Conservation (phyloP, 1,140 invertebrate genomes). For the Lasioglossum baleicum region DNA sequence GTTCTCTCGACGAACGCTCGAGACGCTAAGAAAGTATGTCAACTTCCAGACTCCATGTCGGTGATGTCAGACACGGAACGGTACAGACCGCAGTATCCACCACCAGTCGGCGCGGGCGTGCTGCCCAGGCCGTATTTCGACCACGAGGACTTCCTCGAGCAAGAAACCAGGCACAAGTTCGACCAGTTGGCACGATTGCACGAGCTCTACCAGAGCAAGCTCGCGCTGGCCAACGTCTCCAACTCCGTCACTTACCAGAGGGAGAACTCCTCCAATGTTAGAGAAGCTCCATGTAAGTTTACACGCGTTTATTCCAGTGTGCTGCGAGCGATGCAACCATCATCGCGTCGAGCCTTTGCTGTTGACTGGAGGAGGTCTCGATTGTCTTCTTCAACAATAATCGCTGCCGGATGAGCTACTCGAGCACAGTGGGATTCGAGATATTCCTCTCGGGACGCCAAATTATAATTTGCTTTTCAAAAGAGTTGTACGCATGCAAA, state of each 20-base stretch:
- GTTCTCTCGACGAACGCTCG: conserved; percentile 1
- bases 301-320: background rate
- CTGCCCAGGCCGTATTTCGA: conserved; percentile 77
- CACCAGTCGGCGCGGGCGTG: conserved; percentile 71
- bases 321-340: background rate
- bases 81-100: conserved; percentile 75
- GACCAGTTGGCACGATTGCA: conserved; percentile 85
- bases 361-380: too few species aligned
- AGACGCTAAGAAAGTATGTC: conserved; percentile 35
- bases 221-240: conserved; percentile 83
- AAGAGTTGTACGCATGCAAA: too few species aligned
- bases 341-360: background rate
- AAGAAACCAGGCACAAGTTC: conserved; percentile 82
- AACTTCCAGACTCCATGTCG: conserved; percentile 85
- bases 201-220: conserved; percentile 84
- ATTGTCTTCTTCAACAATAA: too few species aligned
- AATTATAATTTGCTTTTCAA: too few species aligned
- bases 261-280: conserved; percentile 75
- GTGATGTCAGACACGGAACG: conserved; percentile 87
- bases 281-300: conserved; percentile 77
- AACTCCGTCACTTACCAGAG: conserved; percentile 81
- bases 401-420: too few species aligned
- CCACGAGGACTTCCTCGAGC: conserved; percentile 77
- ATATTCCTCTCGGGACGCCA: too few species aligned
- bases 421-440: too few species aligned